Conservation (phyloP, 1,140 invertebrate species). For the Thrips palmi region DNA sequence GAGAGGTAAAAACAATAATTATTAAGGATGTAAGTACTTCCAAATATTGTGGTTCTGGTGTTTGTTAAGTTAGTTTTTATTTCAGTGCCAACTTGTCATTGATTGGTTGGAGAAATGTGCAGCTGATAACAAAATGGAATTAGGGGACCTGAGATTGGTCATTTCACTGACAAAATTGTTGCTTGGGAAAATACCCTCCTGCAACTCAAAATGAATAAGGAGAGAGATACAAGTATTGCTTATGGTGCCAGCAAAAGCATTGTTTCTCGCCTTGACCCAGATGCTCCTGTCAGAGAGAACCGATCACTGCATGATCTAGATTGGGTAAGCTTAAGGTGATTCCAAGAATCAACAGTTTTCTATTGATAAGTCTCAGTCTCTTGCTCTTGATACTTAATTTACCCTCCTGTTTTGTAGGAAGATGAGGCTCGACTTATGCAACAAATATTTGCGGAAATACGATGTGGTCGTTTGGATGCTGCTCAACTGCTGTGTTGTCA, state of each 20-base stretch:
- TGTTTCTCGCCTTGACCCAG: conserved; percentile 73
- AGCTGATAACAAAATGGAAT: conserved; percentile 37
- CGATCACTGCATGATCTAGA: conserved; percentile 74
- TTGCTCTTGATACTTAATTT: conserved; percentile 2
- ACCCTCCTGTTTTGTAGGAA: conserved; percentile 25
- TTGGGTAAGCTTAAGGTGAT: conserved; percentile 24
- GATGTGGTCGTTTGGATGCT: conserved; percentile 67
- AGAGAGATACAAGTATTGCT: conserved; percentile 31
- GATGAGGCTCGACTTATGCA: conserved; percentile 62
- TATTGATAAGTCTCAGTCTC: conserved; percentile 1
- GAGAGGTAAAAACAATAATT: conserved; percentile 30
- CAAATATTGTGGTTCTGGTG: neutral
- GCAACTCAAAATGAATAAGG: conserved; percentile 51
- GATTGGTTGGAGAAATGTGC: conserved; percentile 84
- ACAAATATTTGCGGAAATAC: conserved; percentile 53
- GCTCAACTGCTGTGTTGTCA: conserved; percentile 67
- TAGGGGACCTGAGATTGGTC: conserved; percentile 39
- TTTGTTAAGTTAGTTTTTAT: conserved; percentile 6
- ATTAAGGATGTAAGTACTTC: conserved; percentile 6
- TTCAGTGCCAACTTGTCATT: conserved; percentile 57
- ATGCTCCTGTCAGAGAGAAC: conserved; percentile 67
- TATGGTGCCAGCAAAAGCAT: conserved; percentile 36
- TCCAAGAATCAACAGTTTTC: neutral
- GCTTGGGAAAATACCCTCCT: conserved; percentile 82
- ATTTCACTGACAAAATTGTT: conserved; percentile 55